Evolutionary conservation across 2,888 invertebrate species (phyloP).

Genomic region (Habroteleia sp.): DNA sequence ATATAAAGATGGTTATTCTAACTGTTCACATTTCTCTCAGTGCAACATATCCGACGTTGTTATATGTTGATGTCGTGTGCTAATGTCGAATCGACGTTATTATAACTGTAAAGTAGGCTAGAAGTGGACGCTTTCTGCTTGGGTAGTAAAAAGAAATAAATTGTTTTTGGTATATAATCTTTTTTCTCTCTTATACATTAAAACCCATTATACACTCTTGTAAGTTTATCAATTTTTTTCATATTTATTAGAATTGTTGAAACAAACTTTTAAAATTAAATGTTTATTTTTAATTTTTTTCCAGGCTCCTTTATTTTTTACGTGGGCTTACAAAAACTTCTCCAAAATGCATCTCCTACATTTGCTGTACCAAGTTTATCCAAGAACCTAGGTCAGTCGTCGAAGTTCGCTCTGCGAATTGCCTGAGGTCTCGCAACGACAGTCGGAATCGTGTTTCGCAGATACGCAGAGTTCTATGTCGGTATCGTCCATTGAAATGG

Average conservation of each 20-base stretch:
- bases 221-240: too few species aligned
- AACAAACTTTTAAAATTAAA: not conserved
- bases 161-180: too few species aligned
- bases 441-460: constrained; percentile 67
- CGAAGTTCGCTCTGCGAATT: constrained; percentile 64
- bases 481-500: constrained; percentile 80
- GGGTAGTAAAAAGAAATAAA: too few species aligned
- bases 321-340: constrained; percentile 13
- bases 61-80: too few species aligned
- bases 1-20: too few species aligned
- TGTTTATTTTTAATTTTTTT: constrained; percentile 26
- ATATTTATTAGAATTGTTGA: not conserved
- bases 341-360: constrained; percentile 45
- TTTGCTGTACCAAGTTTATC: constrained; percentile 50
- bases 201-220: too few species aligned
- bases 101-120: too few species aligned
- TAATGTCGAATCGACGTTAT: too few species aligned
- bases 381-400: constrained; percentile 62
- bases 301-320: constrained; percentile 15
- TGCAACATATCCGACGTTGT: too few species aligned
- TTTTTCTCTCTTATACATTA: too few species aligned
- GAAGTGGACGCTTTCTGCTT: too few species aligned
- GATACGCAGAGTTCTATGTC: constrained; percentile 73
- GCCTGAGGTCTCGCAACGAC: constrained; percentile 68
- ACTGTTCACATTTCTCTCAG: too few species aligned